Evolutionary conservation across 2,888 invertebrate genomes (phyloP), one percentile per base, ranked within the genome.

Genomic region (Plagodis dolabraria): DNA sequence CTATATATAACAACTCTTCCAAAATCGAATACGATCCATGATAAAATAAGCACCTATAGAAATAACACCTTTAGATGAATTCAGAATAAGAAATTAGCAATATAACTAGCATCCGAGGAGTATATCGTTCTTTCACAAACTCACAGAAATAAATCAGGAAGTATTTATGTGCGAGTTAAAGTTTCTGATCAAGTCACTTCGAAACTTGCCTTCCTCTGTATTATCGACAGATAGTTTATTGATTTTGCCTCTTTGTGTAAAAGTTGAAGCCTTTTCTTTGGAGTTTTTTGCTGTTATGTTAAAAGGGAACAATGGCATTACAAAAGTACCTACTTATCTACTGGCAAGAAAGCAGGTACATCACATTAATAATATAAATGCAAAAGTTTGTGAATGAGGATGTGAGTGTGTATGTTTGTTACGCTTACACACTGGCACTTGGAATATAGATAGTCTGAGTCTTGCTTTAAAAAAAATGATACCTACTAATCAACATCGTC

Each of bases 211-310:
- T 45, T 45, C 45, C 40, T 49, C 7, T 53, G 33, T 53, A 47
- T 48, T 47, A 60, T 53, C 60, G 55, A 35, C 8, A 34, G 53
- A 60, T 56, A 56, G 56, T 52, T 56, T 60, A 60, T 60, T 52
- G 56, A 60, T 56, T 55, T 56, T 49, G 52, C 35, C 52, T 51
- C 45, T 56, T 56, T 60, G 56, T 56, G 56, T 40, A 40, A 48
- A 56, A 60, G 55, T 60, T 38, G 38, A 52, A 55, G 47, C 44
- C 38, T 52, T 50, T 45, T 33, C 52, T 47, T 55, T 51, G 44
- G 54, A 51, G 47, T 44, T 8, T 48, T 47, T 48, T 49, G 46
- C 38, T 50, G 50, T 57, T 57, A 57, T 57, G 51, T 47, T 51
- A 57, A 52, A 33, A 8, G 45, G 35, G 53, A 50, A 59, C 42